These are phyloP conservation scores for Sebastes kiyomatsui DNA, from an alignment of 2,797 vertebrate genomes.

Conservation along the genomic window DNA sequence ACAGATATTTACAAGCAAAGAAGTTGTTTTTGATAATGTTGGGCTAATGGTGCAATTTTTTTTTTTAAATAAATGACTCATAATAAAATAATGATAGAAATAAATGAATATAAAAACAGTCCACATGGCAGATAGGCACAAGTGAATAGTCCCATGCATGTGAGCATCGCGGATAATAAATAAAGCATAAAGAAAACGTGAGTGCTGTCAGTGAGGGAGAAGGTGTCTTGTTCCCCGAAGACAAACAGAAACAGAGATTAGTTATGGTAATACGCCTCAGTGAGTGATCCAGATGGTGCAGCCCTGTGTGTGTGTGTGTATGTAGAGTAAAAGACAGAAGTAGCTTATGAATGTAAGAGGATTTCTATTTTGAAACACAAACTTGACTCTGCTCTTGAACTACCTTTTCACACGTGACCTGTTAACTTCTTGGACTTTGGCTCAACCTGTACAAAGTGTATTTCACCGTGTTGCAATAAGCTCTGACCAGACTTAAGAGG, in stretches of 20 bases:
- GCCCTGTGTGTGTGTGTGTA: neutral
- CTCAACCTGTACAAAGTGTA: neutral
- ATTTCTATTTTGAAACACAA: slow-evolving; percentile 18
- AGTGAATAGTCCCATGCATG: neutral
- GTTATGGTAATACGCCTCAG: slow-evolving; percentile 39
- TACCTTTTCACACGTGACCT: neutral
- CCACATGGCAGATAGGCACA: too few relatives aligned
- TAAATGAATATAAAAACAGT: neutral
- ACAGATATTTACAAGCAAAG: too few relatives aligned
- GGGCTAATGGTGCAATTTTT: too few relatives aligned
- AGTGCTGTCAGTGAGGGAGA: slow-evolving; percentile 31
- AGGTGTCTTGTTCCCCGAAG: slow-evolving; percentile 42
- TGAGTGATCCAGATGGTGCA: slow-evolving; percentile 56
- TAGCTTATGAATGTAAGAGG: neutral
- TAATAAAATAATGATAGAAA: too few relatives aligned
- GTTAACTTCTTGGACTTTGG: slow-evolving; percentile 1
- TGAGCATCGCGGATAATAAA: slow-evolving; percentile 20
- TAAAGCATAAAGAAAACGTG: slow-evolving; percentile 19
- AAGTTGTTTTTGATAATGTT: too few relatives aligned
- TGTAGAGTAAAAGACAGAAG: slow-evolving; percentile 7
- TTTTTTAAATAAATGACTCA: too few relatives aligned
- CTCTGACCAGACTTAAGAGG: slow-evolving; percentile 6
- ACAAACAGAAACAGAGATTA: slow-evolving; percentile 55
- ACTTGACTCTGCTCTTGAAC: slow-evolving; percentile 1
- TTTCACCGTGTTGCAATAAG: slow-evolving; percentile 1